Base-by-base conservation (phyloP, 2,888 invertebrate genomes). In the Diaprepes abbreviatus region DNA sequence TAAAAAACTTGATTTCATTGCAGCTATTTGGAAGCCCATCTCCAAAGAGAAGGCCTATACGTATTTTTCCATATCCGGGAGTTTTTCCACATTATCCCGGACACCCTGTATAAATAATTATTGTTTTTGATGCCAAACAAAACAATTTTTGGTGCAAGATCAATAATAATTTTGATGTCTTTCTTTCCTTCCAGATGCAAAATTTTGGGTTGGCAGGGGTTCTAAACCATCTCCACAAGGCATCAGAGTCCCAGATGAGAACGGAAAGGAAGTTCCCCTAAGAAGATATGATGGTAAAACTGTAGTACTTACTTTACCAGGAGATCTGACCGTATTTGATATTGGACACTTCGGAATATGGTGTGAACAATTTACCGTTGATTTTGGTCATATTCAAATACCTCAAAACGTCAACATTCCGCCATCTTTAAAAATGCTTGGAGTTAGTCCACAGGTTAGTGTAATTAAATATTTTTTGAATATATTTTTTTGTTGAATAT, bases 291-390 rank as follows among this genome's bases (percentile, higher is more conserved):
- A 93, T 83, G 88, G 89, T 75, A 95, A 96, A 85, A 95, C 95
- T 50, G 91, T 97, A 79, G 96, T 96, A 6, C 86, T 97, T 33
- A 95, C 95, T 0, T 85, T 97, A 72, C 96, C 96, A 0, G 93
- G 92, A 74, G 95, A 95, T 80, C 86, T 96, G 80, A 96, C 96
- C 3, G 90, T 96, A 54, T 95, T 95, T 83, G 95, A 96, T 84
- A 93, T 96, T 81, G 96, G 95, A 1, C 94, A 95, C 86, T 94
- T 97, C 83, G 94, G 93, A 19, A 91, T 96, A 71, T 96, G 96
- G 95, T 96, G 96, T 83, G 95, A 95, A 83, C 93, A 94, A 4
- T 96, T 95, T 86, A 92, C 94, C 45, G 95, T 96, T 50, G 93
- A 96, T 86, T 97, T 96, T 82, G 96, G 95, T 0, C 94, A 96